Evolutionary conservation across 2,797 vertebrate genomes (phyloP).

Genomic region (Vipera latastei): DNA sequence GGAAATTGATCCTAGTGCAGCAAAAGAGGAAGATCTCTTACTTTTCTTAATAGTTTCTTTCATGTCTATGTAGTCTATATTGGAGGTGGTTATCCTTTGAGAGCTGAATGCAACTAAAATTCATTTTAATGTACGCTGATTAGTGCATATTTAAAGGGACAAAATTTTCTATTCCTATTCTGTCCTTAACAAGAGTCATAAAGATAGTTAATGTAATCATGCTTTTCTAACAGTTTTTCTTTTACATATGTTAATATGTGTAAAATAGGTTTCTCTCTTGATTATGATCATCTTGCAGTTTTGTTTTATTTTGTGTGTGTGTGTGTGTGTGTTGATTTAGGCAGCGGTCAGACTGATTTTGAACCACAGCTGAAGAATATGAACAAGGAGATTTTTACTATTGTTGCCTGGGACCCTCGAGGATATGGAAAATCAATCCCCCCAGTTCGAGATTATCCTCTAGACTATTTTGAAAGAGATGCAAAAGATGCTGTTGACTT

Average conservation of each 20-base stretch:
- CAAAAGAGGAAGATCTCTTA: neutral
- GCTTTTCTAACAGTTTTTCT: neutral
- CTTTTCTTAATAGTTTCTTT: neutral
- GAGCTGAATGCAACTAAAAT: too few relatives aligned
- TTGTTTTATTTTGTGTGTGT: neutral
- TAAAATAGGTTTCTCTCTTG: neutral
- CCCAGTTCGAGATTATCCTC: conserved; percentile 84
- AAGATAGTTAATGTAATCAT: neutral
- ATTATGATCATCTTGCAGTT: neutral
- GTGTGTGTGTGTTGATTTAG: conserved; percentile 62
- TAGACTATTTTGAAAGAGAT: conserved; percentile 87
- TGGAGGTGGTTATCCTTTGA: too few relatives aligned
- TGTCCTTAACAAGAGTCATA: too few relatives aligned
- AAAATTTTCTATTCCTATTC: too few relatives aligned
- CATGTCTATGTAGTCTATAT: too few relatives aligned
- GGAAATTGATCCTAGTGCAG: neutral
- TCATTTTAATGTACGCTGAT: too few relatives aligned
- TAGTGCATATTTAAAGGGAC: too few relatives aligned
- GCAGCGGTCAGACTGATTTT: conserved; percentile 85
- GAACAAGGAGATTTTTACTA: conserved; percentile 79
- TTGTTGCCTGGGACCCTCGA: conserved; percentile 87
- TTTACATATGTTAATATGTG: neutral
- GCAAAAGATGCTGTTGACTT: conserved; percentile 87
- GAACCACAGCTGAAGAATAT: conserved; percentile 83
- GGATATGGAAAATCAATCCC: conserved; percentile 88